Conservation (phyloP, 2,113 vertebrate species). For the Prochilodus magdalenae region DNA sequence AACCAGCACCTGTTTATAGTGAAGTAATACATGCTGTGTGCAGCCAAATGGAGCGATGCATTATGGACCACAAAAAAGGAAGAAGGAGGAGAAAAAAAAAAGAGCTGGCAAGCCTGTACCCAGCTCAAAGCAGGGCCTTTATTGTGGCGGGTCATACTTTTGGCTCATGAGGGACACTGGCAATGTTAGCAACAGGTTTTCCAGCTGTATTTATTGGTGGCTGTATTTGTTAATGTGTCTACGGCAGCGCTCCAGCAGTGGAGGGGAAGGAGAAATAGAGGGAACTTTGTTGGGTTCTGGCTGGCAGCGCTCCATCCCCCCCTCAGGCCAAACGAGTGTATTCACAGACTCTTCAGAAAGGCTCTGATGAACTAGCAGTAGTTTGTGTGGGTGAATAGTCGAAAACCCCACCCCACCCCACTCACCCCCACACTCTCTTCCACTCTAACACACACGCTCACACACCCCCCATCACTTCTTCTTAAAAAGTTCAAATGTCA, state of each 20-base stretch:
- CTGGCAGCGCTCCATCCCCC: conserved; percentile 72
- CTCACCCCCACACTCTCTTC: conserved; percentile 45
- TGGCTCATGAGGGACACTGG: conserved; percentile 60
- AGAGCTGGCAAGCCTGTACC: conserved; percentile 8
- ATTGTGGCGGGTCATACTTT: background rate
- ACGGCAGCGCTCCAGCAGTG: conserved; percentile 51
- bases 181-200: conserved; percentile 60
- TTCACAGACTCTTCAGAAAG: conserved; percentile 70
- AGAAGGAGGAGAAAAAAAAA: background rate
- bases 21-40: conserved; percentile 27
- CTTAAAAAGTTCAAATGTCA: conserved; percentile 59
- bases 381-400: conserved; percentile 69
- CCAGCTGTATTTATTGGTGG: conserved; percentile 69
- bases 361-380: conserved; percentile 67
- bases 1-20: conserved; percentile 47
- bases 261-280: conserved; percentile 66
- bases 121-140: background rate
- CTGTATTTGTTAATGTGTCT: conserved; percentile 76
- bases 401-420: conserved; percentile 56
- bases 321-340: conserved; percentile 69
- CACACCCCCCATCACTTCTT: background rate
- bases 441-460: conserved; percentile 21
- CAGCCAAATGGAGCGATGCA: conserved; percentile 15
- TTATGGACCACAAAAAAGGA: conserved; percentile 20
- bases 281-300: conserved; percentile 67